phyloP scores from a whole-genome alignment of 2,797 vertebrate genomes.

The Spondyliosoma cantharus region DNA sequence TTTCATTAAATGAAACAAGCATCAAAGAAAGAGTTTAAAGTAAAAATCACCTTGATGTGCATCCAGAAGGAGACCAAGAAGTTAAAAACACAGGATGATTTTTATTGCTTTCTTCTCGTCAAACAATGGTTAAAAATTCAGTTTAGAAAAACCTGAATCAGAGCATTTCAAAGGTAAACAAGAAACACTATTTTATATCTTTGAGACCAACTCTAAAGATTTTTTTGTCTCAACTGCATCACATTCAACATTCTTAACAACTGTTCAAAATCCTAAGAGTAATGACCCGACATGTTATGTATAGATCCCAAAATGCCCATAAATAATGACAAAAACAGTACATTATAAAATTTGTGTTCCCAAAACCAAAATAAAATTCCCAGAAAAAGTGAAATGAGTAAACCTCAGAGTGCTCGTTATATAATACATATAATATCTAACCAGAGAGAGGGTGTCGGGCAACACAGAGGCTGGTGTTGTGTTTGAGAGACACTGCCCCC shows the following conservation, averaged over 20 bases:
- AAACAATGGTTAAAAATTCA: constrained; percentile 48
- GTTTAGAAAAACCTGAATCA: constrained; percentile 47
- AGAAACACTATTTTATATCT: constrained; percentile 39
- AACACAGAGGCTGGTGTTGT: constrained; percentile 20
- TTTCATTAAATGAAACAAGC: constrained; percentile 41
- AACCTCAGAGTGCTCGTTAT: constrained; percentile 47
- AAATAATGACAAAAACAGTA: constrained; percentile 59
- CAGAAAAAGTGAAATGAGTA: constrained; percentile 53
- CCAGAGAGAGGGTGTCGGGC: constrained; percentile 6
- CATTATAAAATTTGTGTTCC: constrained; percentile 41
- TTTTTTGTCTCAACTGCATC: constrained; percentile 35
- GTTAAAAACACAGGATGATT: constrained; percentile 65
- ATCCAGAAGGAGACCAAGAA: constrained; percentile 27
- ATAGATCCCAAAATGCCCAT: constrained; percentile 52
- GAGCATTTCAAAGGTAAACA: constrained; percentile 67
- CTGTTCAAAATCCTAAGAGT: constrained; percentile 25
- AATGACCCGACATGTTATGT: constrained; percentile 20
- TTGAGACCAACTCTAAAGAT: constrained; percentile 61
- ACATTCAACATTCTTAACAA: constrained; percentile 48
- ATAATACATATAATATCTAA: constrained; percentile 40
- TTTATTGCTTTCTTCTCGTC: constrained; percentile 78
- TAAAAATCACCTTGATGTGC: constrained; percentile 12
- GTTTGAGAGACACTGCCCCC: constrained; percentile 76
- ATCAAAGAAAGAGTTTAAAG: constrained; percentile 48
- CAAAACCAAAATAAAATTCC: constrained; percentile 47